phyloP scores from a whole-genome alignment of 2,888 invertebrate genomes.

The Nomada hirtipes region DNA sequence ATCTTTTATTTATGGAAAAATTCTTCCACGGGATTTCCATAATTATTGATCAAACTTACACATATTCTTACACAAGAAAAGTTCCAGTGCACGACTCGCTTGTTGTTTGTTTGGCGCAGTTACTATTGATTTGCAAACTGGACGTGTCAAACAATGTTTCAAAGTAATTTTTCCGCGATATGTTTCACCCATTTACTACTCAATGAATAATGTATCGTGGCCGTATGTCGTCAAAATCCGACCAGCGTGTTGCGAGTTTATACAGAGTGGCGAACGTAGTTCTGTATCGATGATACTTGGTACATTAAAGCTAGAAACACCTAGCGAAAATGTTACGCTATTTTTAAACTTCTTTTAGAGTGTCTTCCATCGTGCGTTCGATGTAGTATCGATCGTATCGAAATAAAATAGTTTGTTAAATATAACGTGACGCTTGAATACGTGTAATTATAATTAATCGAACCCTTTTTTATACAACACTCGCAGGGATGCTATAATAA shows the following conservation, averaged over 20 bases:
- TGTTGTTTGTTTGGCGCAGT: no score
- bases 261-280: neutral
- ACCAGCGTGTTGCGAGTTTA: neutral
- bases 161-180: constrained; percentile 17
- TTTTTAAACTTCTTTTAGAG: neutral
- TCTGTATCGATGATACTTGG: constrained; percentile 10
- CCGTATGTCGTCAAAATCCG: no score
- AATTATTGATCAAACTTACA: no score
- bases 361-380: neutral
- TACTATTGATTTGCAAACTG: neutral
- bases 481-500: no score
- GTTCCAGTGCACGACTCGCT: no score
- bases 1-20: no score
- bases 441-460: no score
- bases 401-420: neutral
- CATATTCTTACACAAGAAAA: no score
- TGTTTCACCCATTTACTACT: constrained; percentile 33
- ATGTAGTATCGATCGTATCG: neutral
- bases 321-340: neutral
- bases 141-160: neutral
- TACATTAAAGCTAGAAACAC: constrained; percentile 4
- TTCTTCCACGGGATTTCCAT: no score
- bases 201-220: constrained; percentile 37
- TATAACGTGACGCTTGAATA: neutral
- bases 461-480: no score